Evolutionary conservation across 2,113 vertebrate species (phyloP).

Genomic region (Polypterus bichir): DNA sequence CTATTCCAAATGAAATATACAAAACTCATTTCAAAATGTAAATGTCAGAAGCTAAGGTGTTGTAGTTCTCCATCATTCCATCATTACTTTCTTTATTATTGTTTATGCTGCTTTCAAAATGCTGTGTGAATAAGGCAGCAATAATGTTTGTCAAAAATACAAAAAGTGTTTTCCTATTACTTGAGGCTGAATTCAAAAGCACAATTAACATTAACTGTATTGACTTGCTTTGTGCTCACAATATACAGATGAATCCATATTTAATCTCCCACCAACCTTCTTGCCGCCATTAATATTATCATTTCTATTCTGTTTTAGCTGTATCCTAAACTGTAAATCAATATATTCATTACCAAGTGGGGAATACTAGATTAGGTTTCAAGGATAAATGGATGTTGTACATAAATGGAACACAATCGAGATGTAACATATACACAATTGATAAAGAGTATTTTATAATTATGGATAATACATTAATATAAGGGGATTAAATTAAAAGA

Average conservation of each 20-base stretch:
- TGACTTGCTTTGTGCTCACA: conserved; percentile 5
- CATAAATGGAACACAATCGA: conserved; percentile 23
- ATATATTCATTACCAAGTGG: conserved; percentile 38
- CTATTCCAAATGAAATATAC: too few relatives aligned
- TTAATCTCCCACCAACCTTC: conserved; percentile 38
- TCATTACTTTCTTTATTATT: too few relatives aligned
- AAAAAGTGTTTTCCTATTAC: neutral
- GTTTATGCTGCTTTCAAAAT: too few relatives aligned
- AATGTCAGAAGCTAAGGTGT: too few relatives aligned
- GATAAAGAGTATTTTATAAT: conserved; percentile 14
- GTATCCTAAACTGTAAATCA: conserved; percentile 39
- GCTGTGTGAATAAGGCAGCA: too few relatives aligned
- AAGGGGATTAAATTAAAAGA: too few relatives aligned
- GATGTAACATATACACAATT: conserved; percentile 2
- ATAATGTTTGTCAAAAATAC: too few relatives aligned
- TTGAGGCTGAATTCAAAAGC: conserved; percentile 13
- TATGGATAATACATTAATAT: neutral
- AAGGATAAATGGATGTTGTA: conserved; percentile 27
- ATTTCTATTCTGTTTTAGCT: conserved; percentile 27
- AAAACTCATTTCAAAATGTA: too few relatives aligned
- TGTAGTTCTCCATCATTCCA: too few relatives aligned
- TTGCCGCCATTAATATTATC: conserved; percentile 41
- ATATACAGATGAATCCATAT: conserved; percentile 24
- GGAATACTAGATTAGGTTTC: conserved; percentile 32
- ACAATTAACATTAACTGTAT: conserved; percentile 16